These are phyloP conservation scores for Parotia lawesii DNA, from an alignment of 2,113 vertebrate species.

Conservation along the genomic window DNA sequence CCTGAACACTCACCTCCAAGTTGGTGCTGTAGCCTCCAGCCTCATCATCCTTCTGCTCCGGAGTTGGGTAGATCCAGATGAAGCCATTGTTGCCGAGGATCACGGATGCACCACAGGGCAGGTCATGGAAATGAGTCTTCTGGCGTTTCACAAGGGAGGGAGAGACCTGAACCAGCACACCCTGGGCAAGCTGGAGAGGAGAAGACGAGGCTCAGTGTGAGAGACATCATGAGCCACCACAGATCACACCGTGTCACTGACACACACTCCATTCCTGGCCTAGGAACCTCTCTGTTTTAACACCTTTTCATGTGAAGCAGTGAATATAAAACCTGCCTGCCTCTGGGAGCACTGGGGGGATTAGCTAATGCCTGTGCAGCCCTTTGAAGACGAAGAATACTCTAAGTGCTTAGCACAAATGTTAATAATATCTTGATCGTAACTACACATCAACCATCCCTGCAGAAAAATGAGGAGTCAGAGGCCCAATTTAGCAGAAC, in stretches of 20 bases:
- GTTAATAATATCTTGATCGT: neutral
- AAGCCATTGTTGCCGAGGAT: constrained; percentile 95
- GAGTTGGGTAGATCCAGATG: constrained; percentile 92
- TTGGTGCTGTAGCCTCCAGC: constrained; percentile 86
- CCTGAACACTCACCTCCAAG: constrained; percentile 78
- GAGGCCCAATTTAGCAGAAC: constrained; percentile 10
- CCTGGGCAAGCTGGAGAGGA: constrained; percentile 84
- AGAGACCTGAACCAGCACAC: constrained; percentile 89
- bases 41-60: constrained; percentile 84
- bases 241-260: neutral
- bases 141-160: constrained; percentile 93
- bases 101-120: constrained; percentile 90
- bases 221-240: neutral
- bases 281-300: neutral
- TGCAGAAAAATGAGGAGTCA: neutral
- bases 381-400: constrained; percentile 48
- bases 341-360: neutral
- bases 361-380: constrained; percentile 23
- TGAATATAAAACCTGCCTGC: neutral
- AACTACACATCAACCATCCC: constrained; percentile 8
- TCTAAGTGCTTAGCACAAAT: neutral
- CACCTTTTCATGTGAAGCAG: neutral
- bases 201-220: rapidly evolving
- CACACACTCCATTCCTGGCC: neutral
- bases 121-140: constrained; percentile 95